These are phyloP conservation scores for Drosophila virilis DNA, from an alignment of 1,140 invertebrate species.

Conservation along the genomic window DNA sequence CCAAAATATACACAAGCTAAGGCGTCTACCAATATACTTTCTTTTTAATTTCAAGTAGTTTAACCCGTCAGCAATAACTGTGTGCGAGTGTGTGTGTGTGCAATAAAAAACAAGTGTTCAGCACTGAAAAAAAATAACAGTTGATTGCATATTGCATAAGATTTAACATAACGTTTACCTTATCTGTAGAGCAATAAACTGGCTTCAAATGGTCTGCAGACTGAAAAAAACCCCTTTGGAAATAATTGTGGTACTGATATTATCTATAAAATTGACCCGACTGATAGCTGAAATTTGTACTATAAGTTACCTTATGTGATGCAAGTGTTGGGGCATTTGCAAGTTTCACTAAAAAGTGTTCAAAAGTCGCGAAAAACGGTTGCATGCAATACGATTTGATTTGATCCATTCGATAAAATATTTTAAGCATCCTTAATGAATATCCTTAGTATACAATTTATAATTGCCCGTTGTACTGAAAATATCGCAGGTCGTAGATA, in stretches of 20 bases:
- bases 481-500: too few relatives aligned
- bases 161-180: constrained; percentile 20
- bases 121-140: constrained; percentile 30
- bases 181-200: constrained; percentile 23
- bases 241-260: background rate
- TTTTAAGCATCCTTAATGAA: too few relatives aligned
- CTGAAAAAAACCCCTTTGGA: background rate
- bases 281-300: too few relatives aligned
- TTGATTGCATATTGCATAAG: constrained; percentile 45
- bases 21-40: constrained; percentile 54
- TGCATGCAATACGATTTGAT: too few relatives aligned
- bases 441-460: too few relatives aligned
- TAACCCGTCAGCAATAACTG: background rate
- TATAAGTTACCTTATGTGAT: too few relatives aligned
- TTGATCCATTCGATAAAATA: too few relatives aligned
- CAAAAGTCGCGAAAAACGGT: too few relatives aligned
- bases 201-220: constrained; percentile 4
- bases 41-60: constrained; percentile 77
- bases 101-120: constrained; percentile 22
- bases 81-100: constrained; percentile 2
- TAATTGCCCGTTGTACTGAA: too few relatives aligned
- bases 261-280: background rate
- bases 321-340: background rate
- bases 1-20: constrained; percentile 29
- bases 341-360: too few relatives aligned